Base-by-base conservation (phyloP, 2,113 vertebrate species). In the Paralichthys olivaceus region DNA sequence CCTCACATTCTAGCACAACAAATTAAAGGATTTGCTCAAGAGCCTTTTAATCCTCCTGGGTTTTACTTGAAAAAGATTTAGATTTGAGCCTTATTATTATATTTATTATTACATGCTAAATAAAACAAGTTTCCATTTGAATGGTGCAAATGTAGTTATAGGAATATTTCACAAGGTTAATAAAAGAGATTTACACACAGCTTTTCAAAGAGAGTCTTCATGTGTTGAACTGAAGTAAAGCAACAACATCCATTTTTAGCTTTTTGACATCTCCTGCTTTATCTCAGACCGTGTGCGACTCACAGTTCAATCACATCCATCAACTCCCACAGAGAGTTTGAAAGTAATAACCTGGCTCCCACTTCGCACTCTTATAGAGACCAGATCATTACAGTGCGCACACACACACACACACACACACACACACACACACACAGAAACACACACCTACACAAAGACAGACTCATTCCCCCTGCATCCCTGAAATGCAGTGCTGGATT, bases 281-380 rank as follows among this genome's bases (percentile, higher is more conserved):
- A 62, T 72, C 72, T 80, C 74, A 19, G 49, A 72, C 26, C 23
- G 5, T 69, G 65, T 74, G 75, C 57, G 55, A 51, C 65, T 71
- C 63, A 51, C 75, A 72, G 69, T 73, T 89, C 67, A 85, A 68
- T 85, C 77, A 83, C 73, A 77, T 89, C 79, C 19, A 62, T 86
- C 80, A 84, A 69, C 75, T 90, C 74, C 61, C 77, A 78, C 67
- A 72, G 71, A 77, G 84, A 76, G 79, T 70, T 51, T 74, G 81
- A 74, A 80, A 84, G 87, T 85, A 86, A 90, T 89, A 84, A 76
- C 82, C 81, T 79, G 65, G 77, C 58, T 81, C 74, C 63, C 77
- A 59, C 63, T 28, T 81, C 74, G 75, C 77, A 75, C 77, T 83
- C 84, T 88, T 88, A 47, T 54, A 77, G 17, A 82, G 57, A 81